Evolutionary conservation across 2,113 vertebrate species (phyloP).

Genomic region (Xiphophorus hellerii): DNA sequence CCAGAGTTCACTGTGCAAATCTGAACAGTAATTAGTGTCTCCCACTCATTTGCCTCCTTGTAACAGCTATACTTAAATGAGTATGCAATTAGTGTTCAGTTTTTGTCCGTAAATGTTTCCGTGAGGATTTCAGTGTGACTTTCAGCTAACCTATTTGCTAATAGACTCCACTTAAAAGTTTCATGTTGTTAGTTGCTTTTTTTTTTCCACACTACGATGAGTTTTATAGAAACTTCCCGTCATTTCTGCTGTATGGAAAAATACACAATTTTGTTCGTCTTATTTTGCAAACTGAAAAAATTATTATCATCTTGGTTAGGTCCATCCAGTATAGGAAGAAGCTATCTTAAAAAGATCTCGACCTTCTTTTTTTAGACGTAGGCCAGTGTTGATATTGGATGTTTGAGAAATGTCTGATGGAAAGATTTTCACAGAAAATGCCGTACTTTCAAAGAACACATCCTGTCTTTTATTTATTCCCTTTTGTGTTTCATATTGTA

Average conservation of each 20-base stretch:
- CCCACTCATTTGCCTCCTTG: constrained; percentile 4
- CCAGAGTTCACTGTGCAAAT: constrained; percentile 10
- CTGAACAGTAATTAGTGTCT: constrained; percentile 19
- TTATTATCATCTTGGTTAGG: neutral
- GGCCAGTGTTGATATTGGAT: constrained; percentile 49
- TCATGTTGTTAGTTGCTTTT: constrained; percentile 1
- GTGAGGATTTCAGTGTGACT: constrained; percentile 12
- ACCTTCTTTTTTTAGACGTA: constrained; percentile 33
- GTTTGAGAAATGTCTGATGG: constrained; percentile 13
- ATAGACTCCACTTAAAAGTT: neutral
- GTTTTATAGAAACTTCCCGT: neutral
- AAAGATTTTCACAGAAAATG: constrained; percentile 19
- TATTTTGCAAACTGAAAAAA: constrained; percentile 13
- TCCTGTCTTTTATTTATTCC: constrained; percentile 17
- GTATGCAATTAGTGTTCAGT: constrained; percentile 28
- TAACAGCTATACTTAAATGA: constrained; percentile 11
- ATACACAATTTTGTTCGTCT: constrained; percentile 16
- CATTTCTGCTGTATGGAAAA: neutral
- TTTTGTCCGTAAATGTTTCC: constrained; percentile 5
- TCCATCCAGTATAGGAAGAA: neutral
- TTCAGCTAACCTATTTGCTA: constrained; percentile 23
- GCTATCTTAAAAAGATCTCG: constrained; percentile 21
- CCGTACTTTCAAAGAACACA: constrained; percentile 28
- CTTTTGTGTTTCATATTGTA: constrained; percentile 26
- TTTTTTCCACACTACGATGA: no score